A percentile compares a stretch with the other conserved stretches of the same genome.
These are phyloP conservation scores for Cyrtodaria siliqua DNA, from an alignment of 2,888 invertebrate species.

Conservation along the genomic window DNA sequence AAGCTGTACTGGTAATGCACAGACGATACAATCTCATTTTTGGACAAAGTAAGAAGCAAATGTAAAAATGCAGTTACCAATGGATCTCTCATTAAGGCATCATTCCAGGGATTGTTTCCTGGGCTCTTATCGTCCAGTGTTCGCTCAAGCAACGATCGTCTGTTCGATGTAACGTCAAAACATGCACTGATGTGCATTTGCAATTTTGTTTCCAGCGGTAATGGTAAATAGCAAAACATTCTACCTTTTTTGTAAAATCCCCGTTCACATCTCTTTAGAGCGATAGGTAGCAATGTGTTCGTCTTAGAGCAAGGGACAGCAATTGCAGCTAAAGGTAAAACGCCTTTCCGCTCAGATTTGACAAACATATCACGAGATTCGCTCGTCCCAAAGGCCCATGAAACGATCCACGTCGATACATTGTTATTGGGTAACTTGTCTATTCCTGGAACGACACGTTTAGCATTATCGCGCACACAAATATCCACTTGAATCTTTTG, in stretches of 20 bases:
- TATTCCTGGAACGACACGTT: no score
- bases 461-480: no score
- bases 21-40: not conserved
- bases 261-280: constrained; percentile 1
- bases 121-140: constrained; percentile 77
- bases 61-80: constrained; percentile 49
- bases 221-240: constrained; percentile 82
- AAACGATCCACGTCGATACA: constrained; percentile 43
- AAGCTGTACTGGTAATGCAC: not conserved
- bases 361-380: constrained; percentile 7
- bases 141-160: constrained; percentile 70
- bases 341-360: constrained; percentile 20
- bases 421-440: not conserved
- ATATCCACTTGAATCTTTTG: no score
- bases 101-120: constrained; percentile 55
- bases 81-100: constrained; percentile 52
- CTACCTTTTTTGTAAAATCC: constrained; percentile 66
- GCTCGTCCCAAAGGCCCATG: constrained; percentile 52
- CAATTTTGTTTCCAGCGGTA: constrained; percentile 76
- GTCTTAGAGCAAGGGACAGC: constrained; percentile 65
- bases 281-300: constrained; percentile 8
- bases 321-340: constrained; percentile 72
- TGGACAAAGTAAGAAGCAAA: constrained; percentile 31
- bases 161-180: constrained; percentile 79
- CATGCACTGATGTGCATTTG: constrained; percentile 81